Evolutionary conservation across 2,797 vertebrate genomes (phyloP).

Genomic region (Enteromius unitaeniatus): DNA sequence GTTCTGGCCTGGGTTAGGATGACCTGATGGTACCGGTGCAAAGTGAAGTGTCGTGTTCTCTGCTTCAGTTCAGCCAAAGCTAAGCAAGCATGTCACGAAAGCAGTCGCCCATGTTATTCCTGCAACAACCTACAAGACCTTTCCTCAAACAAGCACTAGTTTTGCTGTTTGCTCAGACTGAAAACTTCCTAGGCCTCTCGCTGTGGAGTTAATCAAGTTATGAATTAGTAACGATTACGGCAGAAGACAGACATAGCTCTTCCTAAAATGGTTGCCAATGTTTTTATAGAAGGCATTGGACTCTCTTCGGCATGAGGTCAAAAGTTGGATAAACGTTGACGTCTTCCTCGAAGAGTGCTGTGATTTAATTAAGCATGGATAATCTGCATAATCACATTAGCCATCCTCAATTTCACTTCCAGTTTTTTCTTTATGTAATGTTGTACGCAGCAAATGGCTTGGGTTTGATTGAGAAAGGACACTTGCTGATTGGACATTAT

Average conservation of each 20-base stretch:
- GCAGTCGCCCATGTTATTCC: constrained; percentile 16
- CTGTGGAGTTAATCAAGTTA: constrained; percentile 72
- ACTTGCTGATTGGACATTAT: not conserved
- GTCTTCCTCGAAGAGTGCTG: constrained; percentile 55
- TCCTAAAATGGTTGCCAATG: constrained; percentile 54
- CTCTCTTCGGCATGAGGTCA: constrained; percentile 65
- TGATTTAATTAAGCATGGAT: constrained; percentile 70
- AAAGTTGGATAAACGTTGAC: constrained; percentile 65
- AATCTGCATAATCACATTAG: constrained; percentile 77
- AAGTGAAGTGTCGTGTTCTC: constrained; percentile 73
- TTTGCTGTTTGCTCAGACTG: constrained; percentile 18
- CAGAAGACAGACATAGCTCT: constrained; percentile 52
- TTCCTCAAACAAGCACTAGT: constrained; percentile 34
- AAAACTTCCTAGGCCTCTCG: constrained; percentile 10
- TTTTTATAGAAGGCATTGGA: constrained; percentile 57
- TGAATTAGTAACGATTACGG: constrained; percentile 70
- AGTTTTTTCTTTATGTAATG: constrained; percentile 56
- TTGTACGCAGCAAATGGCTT: constrained; percentile 60
- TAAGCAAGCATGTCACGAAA: constrained; percentile 78
- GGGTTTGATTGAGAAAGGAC: constrained; percentile 3
- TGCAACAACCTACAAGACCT: constrained; percentile 19
- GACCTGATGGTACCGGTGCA: constrained; percentile 63
- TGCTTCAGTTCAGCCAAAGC: constrained; percentile 75
- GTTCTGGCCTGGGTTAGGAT: constrained; percentile 54
- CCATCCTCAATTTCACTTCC: constrained; percentile 67